These are phyloP conservation scores for Latrodectus elegans DNA, from an alignment of 2,888 invertebrate species.

Conservation along the genomic window DNA sequence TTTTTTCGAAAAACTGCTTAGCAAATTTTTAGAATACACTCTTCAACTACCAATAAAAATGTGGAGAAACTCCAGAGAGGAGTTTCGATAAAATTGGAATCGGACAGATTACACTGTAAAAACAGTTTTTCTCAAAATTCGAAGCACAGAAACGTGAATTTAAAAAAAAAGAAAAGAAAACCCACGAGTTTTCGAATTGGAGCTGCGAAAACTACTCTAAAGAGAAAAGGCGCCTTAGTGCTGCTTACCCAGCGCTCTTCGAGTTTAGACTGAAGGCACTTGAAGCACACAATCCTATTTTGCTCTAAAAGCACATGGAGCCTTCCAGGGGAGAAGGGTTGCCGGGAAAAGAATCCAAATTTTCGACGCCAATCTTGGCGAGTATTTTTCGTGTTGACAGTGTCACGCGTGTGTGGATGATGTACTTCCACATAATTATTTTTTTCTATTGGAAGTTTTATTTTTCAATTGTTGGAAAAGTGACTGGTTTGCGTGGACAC, in stretches of 20 bases:
- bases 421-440: background rate
- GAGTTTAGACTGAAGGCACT: slow-evolving; percentile 36
- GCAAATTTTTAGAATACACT: too few species aligned
- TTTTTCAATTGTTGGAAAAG: background rate
- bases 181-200: slow-evolving; percentile 12
- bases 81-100: too few species aligned
- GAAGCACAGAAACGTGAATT: background rate
- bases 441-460: background rate
- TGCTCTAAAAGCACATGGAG: slow-evolving; percentile 57
- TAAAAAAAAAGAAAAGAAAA: background rate
- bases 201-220: slow-evolving; percentile 2
- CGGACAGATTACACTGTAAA: background rate
- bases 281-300: slow-evolving; percentile 42
- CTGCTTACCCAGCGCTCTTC: slow-evolving; percentile 16
- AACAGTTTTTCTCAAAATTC: background rate
- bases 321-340: slow-evolving; percentile 44
- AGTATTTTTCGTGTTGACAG: background rate
- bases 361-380: slow-evolving; percentile 39
- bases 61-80: too few species aligned
- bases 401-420: background rate
- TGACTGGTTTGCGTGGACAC: background rate
- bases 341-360: background rate
- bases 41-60: too few species aligned
- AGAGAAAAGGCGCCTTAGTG: background rate
- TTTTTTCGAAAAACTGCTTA: too few species aligned